Base-by-base conservation (phyloP, 2,797 vertebrate species). In the Characodon lateralis region DNA sequence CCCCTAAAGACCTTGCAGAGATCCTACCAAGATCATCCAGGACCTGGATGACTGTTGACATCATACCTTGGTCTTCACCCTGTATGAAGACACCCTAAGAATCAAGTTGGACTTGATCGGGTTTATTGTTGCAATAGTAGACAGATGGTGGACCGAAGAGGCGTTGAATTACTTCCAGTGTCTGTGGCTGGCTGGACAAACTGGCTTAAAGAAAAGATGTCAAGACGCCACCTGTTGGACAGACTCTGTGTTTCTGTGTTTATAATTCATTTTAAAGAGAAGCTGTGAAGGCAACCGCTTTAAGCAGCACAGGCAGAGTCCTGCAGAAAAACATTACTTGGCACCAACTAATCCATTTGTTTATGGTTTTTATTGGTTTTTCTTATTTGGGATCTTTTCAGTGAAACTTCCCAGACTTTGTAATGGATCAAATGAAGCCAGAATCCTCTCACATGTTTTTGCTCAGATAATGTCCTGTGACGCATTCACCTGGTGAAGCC, bases 401-500 rank as follows among this genome's bases (percentile, higher is more conserved):
- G 48, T 2, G 26, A 69, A 69, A 69, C 43, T 46, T 41, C 22
- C 12, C 41, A 26, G 66, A 6, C 6, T 46, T 26, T 48, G 24
- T 18, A 48, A 69, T 16, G 41, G 66, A 69, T 69, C 0, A 46
- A 69, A 46, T 8, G 12, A 48, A 69, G 66, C 43, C 66, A 69
- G 66, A 69, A 48, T 16, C 66, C 24, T 26, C 66, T 68, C 5
- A 71, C 35, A 59, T 43, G 51, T 35, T 10, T 26, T 1, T 72
- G 53, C 2, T 75, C 61, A 39, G 51, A 70, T 72, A 18, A 61
- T 80, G 63, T 80, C 79, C 76, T 76, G 41, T 0, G 35, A 81
- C 39, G 71, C 71, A 39, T 51, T 69, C 43, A 69, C 66, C 53
- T 73, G 72, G 58, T 46, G 18, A 28, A 59, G 41, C 56, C 28